Percentiles rank a stretch among this genome's conserved stretches.
These are phyloP conservation scores for Drosophila niveifrons DNA, from an alignment of 2,888 invertebrate genomes.

Conservation along the genomic window DNA sequence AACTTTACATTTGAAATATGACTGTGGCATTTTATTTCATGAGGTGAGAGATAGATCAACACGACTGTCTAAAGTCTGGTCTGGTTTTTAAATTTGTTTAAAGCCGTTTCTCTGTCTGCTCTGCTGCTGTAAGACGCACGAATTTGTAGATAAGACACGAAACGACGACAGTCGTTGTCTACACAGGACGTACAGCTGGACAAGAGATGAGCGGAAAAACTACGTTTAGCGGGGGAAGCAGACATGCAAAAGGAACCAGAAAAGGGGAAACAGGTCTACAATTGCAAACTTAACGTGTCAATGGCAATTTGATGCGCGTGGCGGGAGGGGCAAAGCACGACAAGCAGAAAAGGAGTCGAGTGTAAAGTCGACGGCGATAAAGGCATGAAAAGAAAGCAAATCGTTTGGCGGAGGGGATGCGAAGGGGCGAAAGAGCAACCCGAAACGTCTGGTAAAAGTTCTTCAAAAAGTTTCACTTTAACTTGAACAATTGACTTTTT, in stretches of 20 bases:
- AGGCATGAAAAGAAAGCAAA: conserved; percentile 69
- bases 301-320: conserved; percentile 69
- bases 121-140: conserved; percentile 51
- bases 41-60: conserved; percentile 28
- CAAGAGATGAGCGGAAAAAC: conserved; percentile 74
- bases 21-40: conserved; percentile 42
- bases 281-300: conserved; percentile 81
- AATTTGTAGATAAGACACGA: conserved; percentile 74
- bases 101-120: conserved; percentile 27
- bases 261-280: conserved; percentile 54
- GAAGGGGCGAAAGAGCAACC: conserved; percentile 29
- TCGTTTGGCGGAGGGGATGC: conserved; percentile 36
- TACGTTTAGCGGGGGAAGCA: conserved; percentile 67
- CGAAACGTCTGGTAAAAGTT: conserved; percentile 75
- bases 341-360: not conserved
- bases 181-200: conserved; percentile 70
- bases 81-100: not conserved
- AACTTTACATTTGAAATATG: conserved; percentile 77
- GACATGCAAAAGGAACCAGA: conserved; percentile 49
- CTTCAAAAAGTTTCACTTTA: conserved; percentile 77
- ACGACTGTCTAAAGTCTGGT: not conserved
- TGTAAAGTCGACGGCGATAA: conserved; percentile 52
- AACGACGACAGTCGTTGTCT: conserved; percentile 71
- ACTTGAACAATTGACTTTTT: conserved; percentile 81
- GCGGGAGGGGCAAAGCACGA: not conserved